These are phyloP conservation scores for Oreocharis arfaki DNA, from an alignment of 2,113 vertebrate genomes.

Conservation along the genomic window DNA sequence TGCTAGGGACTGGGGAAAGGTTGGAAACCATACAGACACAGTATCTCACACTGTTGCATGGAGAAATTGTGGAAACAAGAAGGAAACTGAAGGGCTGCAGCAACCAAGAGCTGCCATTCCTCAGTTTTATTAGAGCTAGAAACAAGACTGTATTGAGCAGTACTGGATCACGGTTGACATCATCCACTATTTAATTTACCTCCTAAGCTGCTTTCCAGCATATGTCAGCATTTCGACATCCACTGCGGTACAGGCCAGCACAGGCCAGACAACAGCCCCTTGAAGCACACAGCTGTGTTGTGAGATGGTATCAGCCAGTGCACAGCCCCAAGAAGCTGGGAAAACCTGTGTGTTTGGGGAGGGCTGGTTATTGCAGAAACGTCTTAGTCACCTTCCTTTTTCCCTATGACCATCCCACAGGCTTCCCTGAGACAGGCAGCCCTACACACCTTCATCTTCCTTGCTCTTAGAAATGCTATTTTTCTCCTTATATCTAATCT, in stretches of 20 bases:
- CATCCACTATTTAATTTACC: background rate
- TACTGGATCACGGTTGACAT: background rate
- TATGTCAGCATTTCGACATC: fast-evolving
- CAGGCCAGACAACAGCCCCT: background rate
- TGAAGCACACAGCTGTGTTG: background rate
- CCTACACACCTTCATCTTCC: background rate
- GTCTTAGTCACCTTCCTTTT: background rate
- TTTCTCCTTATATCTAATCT: background rate
- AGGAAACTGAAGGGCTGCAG: background rate
- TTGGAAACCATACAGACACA: background rate
- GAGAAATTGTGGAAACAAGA: background rate
- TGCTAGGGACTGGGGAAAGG: background rate
- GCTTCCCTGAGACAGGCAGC: background rate
- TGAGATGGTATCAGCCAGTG: background rate
- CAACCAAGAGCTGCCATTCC: background rate
- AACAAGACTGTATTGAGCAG: background rate
- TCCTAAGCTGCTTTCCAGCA: background rate
- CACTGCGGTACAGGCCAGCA: background rate
- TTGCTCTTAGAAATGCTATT: background rate
- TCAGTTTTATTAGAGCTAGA: background rate
- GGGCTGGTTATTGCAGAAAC: background rate
- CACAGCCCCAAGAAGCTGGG: background rate
- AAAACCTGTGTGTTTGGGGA: background rate
- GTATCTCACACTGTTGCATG: fast-evolving
- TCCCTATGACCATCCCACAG: background rate